Evolutionary conservation across 2,888 invertebrate species (phyloP).

Genomic region (Drosophila kuntzei): DNA sequence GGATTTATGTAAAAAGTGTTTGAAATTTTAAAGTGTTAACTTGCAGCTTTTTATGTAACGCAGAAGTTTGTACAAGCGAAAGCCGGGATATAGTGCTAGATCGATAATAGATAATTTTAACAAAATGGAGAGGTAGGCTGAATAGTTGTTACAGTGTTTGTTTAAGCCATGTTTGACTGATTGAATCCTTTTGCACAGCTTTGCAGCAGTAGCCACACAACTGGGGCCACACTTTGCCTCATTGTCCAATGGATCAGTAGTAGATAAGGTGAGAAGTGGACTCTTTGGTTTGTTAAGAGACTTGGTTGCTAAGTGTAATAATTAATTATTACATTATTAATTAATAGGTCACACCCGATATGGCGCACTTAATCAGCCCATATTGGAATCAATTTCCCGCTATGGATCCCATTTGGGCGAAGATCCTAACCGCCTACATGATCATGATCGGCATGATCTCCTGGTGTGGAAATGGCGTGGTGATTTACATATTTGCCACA

Average conservation of each 20-base stretch:
- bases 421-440: slow-evolving; percentile 92
- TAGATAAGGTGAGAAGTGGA: slow-evolving; percentile 89
- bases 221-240: slow-evolving; percentile 86
- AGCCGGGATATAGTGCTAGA: slow-evolving; percentile 73
- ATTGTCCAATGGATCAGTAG: slow-evolving; percentile 90
- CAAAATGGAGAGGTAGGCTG: slow-evolving; percentile 79
- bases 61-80: slow-evolving; percentile 49
- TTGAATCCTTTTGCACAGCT: slow-evolving; percentile 46
- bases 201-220: slow-evolving; percentile 66
- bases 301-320: neutral
- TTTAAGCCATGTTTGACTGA: neutral
- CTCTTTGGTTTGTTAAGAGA: neutral
- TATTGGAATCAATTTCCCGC: slow-evolving; percentile 96
- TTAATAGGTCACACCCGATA: slow-evolving; percentile 87
- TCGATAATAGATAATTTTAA: slow-evolving; percentile 11
- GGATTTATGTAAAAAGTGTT: slow-evolving; percentile 73
- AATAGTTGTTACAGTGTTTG: neutral
- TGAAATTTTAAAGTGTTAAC: slow-evolving; percentile 73
- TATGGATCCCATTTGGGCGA: slow-evolving; percentile 95
- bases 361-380: slow-evolving; percentile 89
- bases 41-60: slow-evolving; percentile 81
- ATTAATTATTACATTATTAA: too few relatives aligned
- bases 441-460: slow-evolving; percentile 88
- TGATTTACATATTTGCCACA: slow-evolving; percentile 85
- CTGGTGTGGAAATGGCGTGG: slow-evolving; percentile 84